A percentile compares a stretch with the other conserved stretches of the same genome.
These are phyloP conservation scores for Monoplex corrugatus DNA, from an alignment of 2,888 invertebrate species.

Conservation along the genomic window DNA sequence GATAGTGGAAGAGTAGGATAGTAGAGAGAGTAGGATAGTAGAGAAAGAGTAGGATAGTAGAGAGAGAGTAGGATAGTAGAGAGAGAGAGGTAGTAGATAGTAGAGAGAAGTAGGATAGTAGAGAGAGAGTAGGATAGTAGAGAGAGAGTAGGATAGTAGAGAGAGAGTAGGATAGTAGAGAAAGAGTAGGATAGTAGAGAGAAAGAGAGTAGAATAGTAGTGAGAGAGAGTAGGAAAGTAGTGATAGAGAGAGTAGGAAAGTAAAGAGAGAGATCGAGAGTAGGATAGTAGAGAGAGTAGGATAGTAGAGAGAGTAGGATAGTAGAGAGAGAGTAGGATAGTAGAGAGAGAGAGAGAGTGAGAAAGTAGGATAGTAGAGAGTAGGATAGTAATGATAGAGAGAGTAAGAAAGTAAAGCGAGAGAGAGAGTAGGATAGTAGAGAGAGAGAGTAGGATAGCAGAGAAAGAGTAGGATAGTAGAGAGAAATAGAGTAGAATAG, in stretches of 20 bases:
- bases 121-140: neutral
- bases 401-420: no score
- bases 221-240: neutral
- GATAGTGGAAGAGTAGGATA: neutral
- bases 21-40: no score
- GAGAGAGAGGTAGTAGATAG: no score
- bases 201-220: neutral
- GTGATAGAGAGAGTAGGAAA: no score
- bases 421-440: neutral
- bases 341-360: constrained; percentile 4
- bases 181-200: no score
- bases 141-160: no score
- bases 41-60: no score
- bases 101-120: neutral
- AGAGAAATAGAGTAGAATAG: no score
- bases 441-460: neutral
- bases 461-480: neutral
- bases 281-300: no score
- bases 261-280: neutral
- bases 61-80: neutral
- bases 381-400: no score
- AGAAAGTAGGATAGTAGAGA: neutral
- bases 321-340: neutral
- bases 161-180: no score
- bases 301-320: no score